Percentiles rank a stretch among this genome's conserved stretches.
Conservation (phyloP, 2,113 vertebrate genomes). For the Alligator mississippiensis region DNA sequence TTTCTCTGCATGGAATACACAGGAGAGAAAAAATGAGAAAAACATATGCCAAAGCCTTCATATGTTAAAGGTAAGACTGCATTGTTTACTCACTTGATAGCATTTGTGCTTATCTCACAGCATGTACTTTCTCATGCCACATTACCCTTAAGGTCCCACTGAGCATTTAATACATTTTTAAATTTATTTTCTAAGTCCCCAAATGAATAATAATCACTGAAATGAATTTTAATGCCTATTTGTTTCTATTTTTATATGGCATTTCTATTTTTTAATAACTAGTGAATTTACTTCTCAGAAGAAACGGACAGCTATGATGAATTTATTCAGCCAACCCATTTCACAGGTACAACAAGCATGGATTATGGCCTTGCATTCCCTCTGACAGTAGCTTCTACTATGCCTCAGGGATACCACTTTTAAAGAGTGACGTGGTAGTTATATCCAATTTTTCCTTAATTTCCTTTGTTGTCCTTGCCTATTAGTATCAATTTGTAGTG, state of each 20-base stretch:
- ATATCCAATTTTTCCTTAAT: neutral
- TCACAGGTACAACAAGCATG: neutral
- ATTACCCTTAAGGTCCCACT: neutral
- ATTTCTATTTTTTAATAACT: neutral
- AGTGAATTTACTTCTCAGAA: neutral
- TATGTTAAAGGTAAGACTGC: neutral
- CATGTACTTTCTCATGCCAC: neutral
- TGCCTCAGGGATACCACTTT: neutral
- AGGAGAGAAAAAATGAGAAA: neutral
- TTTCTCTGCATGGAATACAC: neutral
- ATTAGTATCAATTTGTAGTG: neutral
- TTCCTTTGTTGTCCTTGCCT: conserved; percentile 22
- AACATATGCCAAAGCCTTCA: neutral
- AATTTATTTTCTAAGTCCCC: neutral
- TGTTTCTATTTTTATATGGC: rapidly evolving
- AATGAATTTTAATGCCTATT: neutral
- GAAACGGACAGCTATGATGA: neutral
- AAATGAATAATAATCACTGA: neutral
- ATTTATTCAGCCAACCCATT: neutral
- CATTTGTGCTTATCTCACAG: neutral
- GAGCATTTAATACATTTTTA: neutral
- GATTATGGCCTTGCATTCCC: neutral
- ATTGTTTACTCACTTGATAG: neutral
- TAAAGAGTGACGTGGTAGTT: neutral
- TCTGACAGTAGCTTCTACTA: neutral